Percentiles rank a stretch among this genome's conserved stretches.
Conservation (phyloP, 1,140 invertebrate genomes). For the Hyles euphorbiae region DNA sequence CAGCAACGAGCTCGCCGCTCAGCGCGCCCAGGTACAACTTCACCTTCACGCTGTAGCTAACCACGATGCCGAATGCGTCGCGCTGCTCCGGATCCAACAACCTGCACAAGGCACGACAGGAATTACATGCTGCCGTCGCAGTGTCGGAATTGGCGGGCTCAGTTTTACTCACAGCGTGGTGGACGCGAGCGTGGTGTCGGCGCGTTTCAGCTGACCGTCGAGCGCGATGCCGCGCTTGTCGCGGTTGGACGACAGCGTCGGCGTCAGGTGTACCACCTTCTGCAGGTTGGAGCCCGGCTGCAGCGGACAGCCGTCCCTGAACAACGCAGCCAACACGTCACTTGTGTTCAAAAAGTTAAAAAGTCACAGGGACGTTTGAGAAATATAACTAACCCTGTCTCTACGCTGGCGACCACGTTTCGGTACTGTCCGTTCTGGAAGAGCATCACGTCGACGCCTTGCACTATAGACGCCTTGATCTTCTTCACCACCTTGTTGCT, state of each 20-base stretch:
- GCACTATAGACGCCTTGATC: slow-evolving; percentile 93
- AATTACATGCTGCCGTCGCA: no score
- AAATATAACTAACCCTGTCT: slow-evolving; percentile 84
- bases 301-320: slow-evolving; percentile 94
- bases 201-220: slow-evolving; percentile 94
- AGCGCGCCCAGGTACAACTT: slow-evolving; percentile 96
- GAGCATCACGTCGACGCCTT: slow-evolving; percentile 97
- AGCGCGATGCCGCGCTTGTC: slow-evolving; percentile 95
- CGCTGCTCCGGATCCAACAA: slow-evolving; percentile 87
- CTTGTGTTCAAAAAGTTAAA: no score
- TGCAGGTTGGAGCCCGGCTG: slow-evolving; percentile 95
- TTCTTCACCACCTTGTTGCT: slow-evolving; percentile 99
- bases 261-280: slow-evolving; percentile 92
- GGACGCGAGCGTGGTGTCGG: slow-evolving; percentile 95
- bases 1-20: slow-evolving; percentile 94
- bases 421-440: slow-evolving; percentile 99
- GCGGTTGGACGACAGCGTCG: slow-evolving; percentile 86
- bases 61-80: slow-evolving; percentile 92
- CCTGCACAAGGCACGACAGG: slow-evolving; percentile 51
- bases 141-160: neutral
- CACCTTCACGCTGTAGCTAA: slow-evolving; percentile 95
- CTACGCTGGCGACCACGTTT: slow-evolving; percentile 93
- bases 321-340: slow-evolving; percentile 19
- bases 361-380: no score
- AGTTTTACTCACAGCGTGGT: slow-evolving; percentile 89